A percentile compares a stretch with the other conserved stretches of the same genome.
Conservation (phyloP, 2,797 vertebrate species). For the Crocodylus rhombifer region DNA sequence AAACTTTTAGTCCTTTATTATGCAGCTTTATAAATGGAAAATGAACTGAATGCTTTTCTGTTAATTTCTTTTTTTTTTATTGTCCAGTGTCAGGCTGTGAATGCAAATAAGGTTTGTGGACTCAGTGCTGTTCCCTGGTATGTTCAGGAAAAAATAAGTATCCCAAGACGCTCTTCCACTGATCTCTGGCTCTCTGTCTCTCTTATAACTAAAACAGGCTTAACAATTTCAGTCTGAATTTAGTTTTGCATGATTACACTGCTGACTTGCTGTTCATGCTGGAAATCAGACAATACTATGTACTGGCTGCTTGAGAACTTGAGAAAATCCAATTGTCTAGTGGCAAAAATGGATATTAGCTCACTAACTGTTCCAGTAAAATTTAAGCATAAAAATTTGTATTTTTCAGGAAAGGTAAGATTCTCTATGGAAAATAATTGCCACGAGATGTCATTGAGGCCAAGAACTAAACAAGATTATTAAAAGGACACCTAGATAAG, state of each 20-base stretch:
- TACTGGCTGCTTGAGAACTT: slow-evolving; percentile 28
- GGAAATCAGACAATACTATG: slow-evolving; percentile 17
- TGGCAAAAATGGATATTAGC: background rate
- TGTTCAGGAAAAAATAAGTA: slow-evolving; percentile 1
- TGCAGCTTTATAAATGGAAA: slow-evolving; percentile 41
- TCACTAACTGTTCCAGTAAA: slow-evolving; percentile 1
- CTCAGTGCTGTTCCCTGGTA: slow-evolving; percentile 3
- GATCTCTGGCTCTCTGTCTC: background rate
- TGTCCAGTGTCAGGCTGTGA: background rate
- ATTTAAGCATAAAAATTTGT: background rate
- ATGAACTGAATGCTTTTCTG: slow-evolving; percentile 18
- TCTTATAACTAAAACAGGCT: background rate
- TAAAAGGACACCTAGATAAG: background rate
- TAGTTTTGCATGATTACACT: background rate
- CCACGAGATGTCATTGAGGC: background rate
- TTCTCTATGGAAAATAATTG: background rate
- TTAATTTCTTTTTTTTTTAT: slow-evolving; percentile 34
- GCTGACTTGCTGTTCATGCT: slow-evolving; percentile 10
- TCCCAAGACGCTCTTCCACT: slow-evolving; percentile 25
- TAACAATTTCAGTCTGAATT: background rate
- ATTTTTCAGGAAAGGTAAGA: background rate
- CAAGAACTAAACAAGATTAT: slow-evolving; percentile 1
- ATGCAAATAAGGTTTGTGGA: slow-evolving; percentile 36
- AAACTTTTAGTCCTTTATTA: slow-evolving; percentile 13
- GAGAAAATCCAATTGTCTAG: background rate